Evolutionary conservation across 2,113 vertebrate genomes (phyloP).

Genomic region (Dolichallabes microphthalmus): DNA sequence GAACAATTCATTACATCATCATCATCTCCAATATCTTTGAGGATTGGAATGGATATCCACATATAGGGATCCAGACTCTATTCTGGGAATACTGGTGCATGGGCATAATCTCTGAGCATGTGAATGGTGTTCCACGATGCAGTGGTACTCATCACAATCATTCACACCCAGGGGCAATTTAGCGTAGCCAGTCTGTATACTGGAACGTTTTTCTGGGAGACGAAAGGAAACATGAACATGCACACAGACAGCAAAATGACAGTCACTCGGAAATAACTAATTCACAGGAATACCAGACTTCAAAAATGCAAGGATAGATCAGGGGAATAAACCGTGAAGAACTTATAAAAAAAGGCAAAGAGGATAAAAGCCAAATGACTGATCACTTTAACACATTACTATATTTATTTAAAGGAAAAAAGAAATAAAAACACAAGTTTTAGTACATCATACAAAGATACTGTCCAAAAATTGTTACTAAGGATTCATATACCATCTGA

Average conservation of each 20-base stretch:
- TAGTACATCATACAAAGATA: constrained; percentile 74
- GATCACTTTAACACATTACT: constrained; percentile 54
- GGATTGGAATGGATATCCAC: neutral
- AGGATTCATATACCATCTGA: constrained; percentile 63
- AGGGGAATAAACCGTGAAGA: neutral
- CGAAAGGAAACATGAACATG: neutral
- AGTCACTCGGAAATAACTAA: neutral
- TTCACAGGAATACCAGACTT: neutral
- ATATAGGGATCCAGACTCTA: neutral
- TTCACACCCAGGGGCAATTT: neutral
- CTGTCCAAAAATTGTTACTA: constrained; percentile 64
- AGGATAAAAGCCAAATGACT: neutral
- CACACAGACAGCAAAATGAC: neutral
- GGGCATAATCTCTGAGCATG: neutral
- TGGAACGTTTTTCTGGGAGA: neutral
- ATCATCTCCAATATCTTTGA: neutral
- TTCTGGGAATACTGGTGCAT: neutral
- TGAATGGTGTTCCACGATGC: no score
- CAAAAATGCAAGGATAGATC: neutral
- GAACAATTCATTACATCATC: neutral
- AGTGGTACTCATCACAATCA: no score
- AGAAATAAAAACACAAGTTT: constrained; percentile 71
- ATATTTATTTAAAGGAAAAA: constrained; percentile 77
- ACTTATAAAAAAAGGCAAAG: neutral
- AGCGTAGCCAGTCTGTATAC: neutral